Conservation (phyloP, 2,888 invertebrate genomes). For the Ischnura elegans region DNA sequence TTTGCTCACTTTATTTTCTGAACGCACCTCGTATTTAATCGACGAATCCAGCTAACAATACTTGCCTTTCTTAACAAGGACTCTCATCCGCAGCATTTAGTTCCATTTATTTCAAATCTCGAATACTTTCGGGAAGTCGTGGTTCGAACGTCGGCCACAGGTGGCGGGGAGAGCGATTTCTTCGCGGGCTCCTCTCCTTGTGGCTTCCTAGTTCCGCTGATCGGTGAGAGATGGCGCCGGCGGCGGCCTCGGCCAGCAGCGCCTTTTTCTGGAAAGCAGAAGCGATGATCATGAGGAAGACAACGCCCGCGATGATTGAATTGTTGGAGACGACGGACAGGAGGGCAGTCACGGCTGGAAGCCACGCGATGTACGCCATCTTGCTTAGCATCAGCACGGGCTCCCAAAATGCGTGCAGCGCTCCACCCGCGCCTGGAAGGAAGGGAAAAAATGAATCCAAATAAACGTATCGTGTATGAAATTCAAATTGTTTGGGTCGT, state of each 20-base stretch:
- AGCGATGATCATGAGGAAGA: slow-evolving; percentile 69
- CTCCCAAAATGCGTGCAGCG: slow-evolving; percentile 33
- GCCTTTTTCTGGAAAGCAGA: slow-evolving; percentile 69
- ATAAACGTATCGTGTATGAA: too few species aligned
- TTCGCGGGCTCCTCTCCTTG: neutral
- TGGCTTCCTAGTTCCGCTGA: slow-evolving; percentile 10
- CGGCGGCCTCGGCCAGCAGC: slow-evolving; percentile 45
- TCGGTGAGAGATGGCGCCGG: slow-evolving; percentile 37
- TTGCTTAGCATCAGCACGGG: slow-evolving; percentile 46
- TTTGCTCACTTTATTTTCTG: too few species aligned
- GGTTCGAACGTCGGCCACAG: neutral
- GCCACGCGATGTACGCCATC: slow-evolving; percentile 17
- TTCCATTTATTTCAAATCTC: neutral
- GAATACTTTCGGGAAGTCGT: neutral
- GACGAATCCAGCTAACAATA: too few species aligned
- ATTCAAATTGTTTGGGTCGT: too few species aligned
- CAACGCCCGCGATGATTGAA: slow-evolving; percentile 70
- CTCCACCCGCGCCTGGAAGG: neutral
- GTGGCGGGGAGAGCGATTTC: neutral
- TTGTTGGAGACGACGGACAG: slow-evolving; percentile 69
- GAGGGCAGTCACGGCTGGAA: neutral
- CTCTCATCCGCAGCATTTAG: too few species aligned
- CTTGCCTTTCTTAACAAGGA: too few species aligned
- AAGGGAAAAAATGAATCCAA: too few species aligned
- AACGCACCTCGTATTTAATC: too few species aligned